Base-by-base conservation (phyloP, 2,113 vertebrate genomes). In the Seriola aureovittata region DNA sequence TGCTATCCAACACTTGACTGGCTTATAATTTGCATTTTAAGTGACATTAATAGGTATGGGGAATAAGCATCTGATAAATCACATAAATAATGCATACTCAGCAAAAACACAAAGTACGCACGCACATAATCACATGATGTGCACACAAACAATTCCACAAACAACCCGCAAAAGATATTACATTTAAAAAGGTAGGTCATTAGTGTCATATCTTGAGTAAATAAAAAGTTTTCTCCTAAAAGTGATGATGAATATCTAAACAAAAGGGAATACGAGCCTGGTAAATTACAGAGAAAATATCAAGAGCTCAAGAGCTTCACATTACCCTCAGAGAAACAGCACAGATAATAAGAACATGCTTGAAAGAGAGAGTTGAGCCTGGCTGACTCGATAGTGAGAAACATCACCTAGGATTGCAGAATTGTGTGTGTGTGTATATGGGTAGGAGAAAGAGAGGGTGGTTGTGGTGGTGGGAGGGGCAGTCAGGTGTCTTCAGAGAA, bases 1-100 rank as follows among this genome's bases (percentile, higher is more conserved):
- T 46, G 36, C 78, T 58, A 72, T 88, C 85, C 65, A 89, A 85
- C 89, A 89, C 82, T 84, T 90, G 91, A 91, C 84, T 89, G 81
- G 89, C 80, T 85, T 92, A 88, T 92, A 93, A 93, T 93, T 93
- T 93, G 87, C 88, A 93, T 93, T 91, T 91, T 89, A 92, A 92
- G 84, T 90, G 92, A 91, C 92, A 92, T 92, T 91, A 92, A 92
- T 92, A 89, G 81, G 85, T 87, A 69, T 60, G 59, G 73, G 69
- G 72, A 85, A 86, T 90, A 84, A 88, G 72, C 80, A 67, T 54
- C 81, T 82, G 86, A 92, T 92, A 92, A 92, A 92, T 91, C 88
- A 88, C 42, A 38, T 8, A 71, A 73, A 62, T 84, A 44, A 87
- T 91, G 89, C 86, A 80, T 34, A 70, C 75, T 71, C 88, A 85